Conservation (phyloP, 2,888 invertebrate species). For the Yponomeuta malinellus region DNA sequence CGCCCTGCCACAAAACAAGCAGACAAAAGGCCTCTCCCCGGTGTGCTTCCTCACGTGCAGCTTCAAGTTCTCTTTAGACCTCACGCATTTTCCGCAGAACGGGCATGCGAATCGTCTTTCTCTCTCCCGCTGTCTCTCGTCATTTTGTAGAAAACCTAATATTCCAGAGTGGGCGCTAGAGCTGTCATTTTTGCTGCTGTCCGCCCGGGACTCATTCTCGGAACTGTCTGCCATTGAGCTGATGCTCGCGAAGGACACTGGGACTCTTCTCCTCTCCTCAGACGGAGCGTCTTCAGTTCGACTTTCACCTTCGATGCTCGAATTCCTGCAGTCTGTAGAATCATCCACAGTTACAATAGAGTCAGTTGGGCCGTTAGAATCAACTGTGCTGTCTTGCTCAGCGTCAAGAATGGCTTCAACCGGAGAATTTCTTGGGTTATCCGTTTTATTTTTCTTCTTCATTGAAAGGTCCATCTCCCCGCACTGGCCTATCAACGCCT, state of each 20-base stretch:
- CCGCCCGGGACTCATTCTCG: slow-evolving; percentile 65
- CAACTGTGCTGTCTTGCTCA: slow-evolving; percentile 84
- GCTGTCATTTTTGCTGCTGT: slow-evolving; percentile 66
- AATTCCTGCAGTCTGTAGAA: slow-evolving; percentile 63
- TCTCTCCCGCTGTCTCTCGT: slow-evolving; percentile 74
- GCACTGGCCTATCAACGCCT: slow-evolving; percentile 73
- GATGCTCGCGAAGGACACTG: slow-evolving; percentile 71
- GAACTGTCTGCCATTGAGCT: slow-evolving; percentile 73
- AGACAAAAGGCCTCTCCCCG: slow-evolving; percentile 93
- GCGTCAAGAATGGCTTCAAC: slow-evolving; percentile 68
- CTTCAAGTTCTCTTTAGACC: slow-evolving; percentile 91
- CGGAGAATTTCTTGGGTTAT: slow-evolving; percentile 63
- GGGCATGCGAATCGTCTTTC: slow-evolving; percentile 90
- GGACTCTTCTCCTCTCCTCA: slow-evolving; percentile 49
- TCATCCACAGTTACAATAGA: slow-evolving; percentile 66
- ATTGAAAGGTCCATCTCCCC: slow-evolving; percentile 77
- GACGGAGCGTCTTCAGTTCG: slow-evolving; percentile 48
- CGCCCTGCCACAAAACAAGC: slow-evolving; percentile 90
- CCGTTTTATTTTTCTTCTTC: slow-evolving; percentile 58
- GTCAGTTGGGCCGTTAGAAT: slow-evolving; percentile 77
- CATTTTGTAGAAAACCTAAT: slow-evolving; percentile 79
- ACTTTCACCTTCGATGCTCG: slow-evolving; percentile 56
- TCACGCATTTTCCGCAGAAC: slow-evolving; percentile 92
- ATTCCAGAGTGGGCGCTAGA: slow-evolving; percentile 75
- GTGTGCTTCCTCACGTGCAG: slow-evolving; percentile 91